phyloP scores from a whole-genome alignment of 1,140 invertebrate species.

The Arctopsyche grandis region DNA sequence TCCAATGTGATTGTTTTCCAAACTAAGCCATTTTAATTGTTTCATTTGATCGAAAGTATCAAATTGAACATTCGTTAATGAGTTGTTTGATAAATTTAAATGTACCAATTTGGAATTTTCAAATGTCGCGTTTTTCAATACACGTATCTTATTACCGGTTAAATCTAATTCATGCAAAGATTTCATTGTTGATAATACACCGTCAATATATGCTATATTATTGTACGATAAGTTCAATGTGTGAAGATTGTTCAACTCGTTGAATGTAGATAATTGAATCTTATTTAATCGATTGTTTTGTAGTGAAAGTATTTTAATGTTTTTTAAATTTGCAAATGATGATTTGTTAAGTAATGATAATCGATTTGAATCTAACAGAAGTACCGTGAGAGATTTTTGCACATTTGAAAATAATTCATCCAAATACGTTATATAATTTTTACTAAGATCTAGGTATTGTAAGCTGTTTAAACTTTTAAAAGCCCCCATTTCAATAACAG shows the following conservation, averaged over 20 bases:
- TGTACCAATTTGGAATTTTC: background rate
- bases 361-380: slow-evolving; percentile 17
- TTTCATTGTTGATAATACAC: background rate
- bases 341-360: background rate
- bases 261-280: background rate
- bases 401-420: background rate
- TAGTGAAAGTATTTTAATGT: background rate
- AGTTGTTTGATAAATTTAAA: slow-evolving; percentile 2
- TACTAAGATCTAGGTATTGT: background rate
- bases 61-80: background rate
- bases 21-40: background rate
- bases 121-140: background rate
- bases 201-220: background rate
- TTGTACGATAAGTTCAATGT: slow-evolving; percentile 17
- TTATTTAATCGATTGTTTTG: background rate
- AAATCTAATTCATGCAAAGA: background rate
- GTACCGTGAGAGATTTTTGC: background rate
- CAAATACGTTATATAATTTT: background rate
- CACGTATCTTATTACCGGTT: background rate
- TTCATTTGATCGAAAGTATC: background rate
- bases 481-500: background rate
- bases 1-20: slow-evolving; percentile 8
- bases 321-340: background rate
- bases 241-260: background rate
- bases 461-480: slow-evolving; percentile 16